Base-by-base conservation (phyloP, 2,113 vertebrate genomes). In the Columbina picui region DNA sequence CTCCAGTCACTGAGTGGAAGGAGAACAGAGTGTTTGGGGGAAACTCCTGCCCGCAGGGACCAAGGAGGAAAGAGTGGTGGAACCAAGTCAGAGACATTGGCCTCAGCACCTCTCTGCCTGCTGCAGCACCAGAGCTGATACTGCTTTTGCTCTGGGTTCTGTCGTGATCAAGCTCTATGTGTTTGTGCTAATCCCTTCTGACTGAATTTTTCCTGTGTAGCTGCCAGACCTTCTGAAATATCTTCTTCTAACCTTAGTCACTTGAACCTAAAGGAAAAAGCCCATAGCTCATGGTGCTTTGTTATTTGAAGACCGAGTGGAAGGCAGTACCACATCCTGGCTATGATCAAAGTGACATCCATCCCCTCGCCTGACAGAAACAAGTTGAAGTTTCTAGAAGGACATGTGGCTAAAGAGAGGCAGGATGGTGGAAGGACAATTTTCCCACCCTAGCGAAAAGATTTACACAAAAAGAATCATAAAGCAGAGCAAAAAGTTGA, bases 71-170 rank as follows among this genome's bases (percentile, higher is more conserved):
- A 53, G 38, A 45, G 25, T 11, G 32, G 32, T 43, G 45, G 65
- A 65, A 65, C 25, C 0, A 0, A 69, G 23, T 30, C 18, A 50
- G 71, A 56, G 18, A 47, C 0, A 0, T 16, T 29, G 19, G 14
- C 30, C 10, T 61, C n/a, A 27, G 26, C 36, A 20, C 26, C 41
- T 47, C 36, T 14, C 17, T 12, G 4, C 17, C 27, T 39, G 39
- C 53, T 60, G 14, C 26, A 49, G 36, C 21, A 32, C 43, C 5
- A 21, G 10, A 63, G 10, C 43, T 60, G 61, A 65, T 59, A 23
- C 19, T 14, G 38, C 7, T 56, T 61, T 61, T 67, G 47, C 73
- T 87, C 65, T 70, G 67, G 23, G 12, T 63, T 83, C 26, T 18
- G 14, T 47, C 39, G 55, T 30, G 38, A 10, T 27, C 27, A 75